A percentile compares a stretch with the other conserved stretches of the same genome.
Evolutionary conservation across 2,797 vertebrate species (phyloP).

Genomic region (Darevskia nairensis): DNA sequence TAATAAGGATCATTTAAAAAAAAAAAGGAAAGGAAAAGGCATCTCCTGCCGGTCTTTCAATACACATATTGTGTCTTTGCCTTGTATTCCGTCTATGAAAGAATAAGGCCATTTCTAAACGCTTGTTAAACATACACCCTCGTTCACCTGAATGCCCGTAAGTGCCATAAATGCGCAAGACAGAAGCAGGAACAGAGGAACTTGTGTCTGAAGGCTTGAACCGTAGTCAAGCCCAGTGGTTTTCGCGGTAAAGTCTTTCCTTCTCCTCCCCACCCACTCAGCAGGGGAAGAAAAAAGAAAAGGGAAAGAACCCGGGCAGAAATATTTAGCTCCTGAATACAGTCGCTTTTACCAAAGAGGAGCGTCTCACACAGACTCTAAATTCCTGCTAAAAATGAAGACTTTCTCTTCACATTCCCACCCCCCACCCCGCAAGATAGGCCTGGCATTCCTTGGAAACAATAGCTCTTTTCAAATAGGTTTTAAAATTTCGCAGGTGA

Average conservation of each 20-base stretch:
- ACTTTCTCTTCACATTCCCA: constrained; percentile 84
- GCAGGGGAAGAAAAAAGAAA: constrained; percentile 51
- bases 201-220: constrained; percentile 63
- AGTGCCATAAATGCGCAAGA: constrained; percentile 57
- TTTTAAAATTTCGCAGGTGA: constrained; percentile 98
- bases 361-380: constrained; percentile 91
- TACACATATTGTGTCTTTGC: constrained; percentile 55
- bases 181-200: constrained; percentile 69
- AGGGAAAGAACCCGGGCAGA: constrained; percentile 37
- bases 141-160: constrained; percentile 62
- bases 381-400: constrained; percentile 95
- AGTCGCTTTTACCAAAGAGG: constrained; percentile 75
- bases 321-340: constrained; percentile 73
- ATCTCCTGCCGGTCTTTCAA: constrained; percentile 51
- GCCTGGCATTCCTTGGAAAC: constrained; percentile 92
- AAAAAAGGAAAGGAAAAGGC: constrained; percentile 24
- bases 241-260: constrained; percentile 52
- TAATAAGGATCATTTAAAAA: too few species aligned
- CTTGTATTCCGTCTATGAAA: constrained; percentile 52
- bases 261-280: constrained; percentile 52
- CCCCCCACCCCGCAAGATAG: constrained; percentile 69
- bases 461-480: constrained; percentile 92
- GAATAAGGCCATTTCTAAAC: constrained; percentile 61
- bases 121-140: constrained; percentile 56
- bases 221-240: constrained; percentile 41